These are phyloP conservation scores for Oceanites oceanicus DNA, from an alignment of 2,113 vertebrate species.

Conservation along the genomic window DNA sequence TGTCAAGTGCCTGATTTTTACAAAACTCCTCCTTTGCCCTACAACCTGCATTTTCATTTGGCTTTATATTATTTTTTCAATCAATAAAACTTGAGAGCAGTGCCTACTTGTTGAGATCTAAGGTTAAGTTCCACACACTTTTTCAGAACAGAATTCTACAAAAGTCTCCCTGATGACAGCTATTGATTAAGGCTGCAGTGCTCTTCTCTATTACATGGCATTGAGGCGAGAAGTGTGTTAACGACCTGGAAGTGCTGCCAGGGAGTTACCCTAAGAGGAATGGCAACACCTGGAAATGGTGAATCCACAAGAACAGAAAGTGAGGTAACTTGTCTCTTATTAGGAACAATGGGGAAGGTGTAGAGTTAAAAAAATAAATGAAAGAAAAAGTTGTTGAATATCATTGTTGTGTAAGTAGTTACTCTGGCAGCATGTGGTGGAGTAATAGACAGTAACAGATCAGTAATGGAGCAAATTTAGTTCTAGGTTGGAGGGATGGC, in stretches of 20 bases:
- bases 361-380: not conserved
- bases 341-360: rapidly evolving
- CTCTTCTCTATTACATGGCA: not conserved
- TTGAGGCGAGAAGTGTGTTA: not conserved
- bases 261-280: not conserved
- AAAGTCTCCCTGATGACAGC: not conserved
- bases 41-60: conserved; percentile 8
- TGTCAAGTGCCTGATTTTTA: not conserved
- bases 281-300: not conserved
- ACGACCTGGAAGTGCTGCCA: not conserved
- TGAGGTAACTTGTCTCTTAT: not conserved
- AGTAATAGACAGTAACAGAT: not conserved
- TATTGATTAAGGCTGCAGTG: not conserved
- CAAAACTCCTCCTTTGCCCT: not conserved
- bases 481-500: not conserved
- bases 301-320: not conserved
- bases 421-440: not conserved
- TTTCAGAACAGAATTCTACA: not conserved
- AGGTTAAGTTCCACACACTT: not conserved
- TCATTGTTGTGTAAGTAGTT: not conserved
- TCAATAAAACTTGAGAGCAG: conserved; percentile 14
- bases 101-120: not conserved
- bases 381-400: not conserved
- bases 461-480: not conserved
- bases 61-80: conserved; percentile 25